phyloP scores from a whole-genome alignment of 2,888 invertebrate genomes.

The Lithophane semibrunnea region DNA sequence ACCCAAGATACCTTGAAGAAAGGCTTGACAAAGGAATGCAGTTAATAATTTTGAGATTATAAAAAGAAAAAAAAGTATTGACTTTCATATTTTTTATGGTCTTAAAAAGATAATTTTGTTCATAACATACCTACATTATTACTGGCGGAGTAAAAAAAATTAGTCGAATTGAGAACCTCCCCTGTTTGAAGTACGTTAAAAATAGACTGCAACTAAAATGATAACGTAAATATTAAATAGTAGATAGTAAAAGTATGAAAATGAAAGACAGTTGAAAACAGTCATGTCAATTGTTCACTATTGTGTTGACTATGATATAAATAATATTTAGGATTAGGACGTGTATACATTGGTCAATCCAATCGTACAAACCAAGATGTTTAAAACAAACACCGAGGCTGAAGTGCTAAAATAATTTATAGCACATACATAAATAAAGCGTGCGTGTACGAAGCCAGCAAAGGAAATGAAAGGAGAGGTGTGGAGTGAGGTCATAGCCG shows the following conservation, averaged over 20 bases:
- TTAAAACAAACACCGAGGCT: constrained; percentile 30
- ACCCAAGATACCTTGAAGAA: background rate
- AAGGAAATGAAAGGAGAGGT: constrained; percentile 62
- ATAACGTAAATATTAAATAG: background rate
- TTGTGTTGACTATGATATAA: no score
- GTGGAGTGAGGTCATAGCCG: constrained; percentile 54
- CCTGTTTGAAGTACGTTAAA: no score
- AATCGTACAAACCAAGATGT: constrained; percentile 15
- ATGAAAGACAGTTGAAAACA: background rate
- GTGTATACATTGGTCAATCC: background rate
- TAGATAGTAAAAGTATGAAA: background rate
- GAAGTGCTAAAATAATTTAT: constrained; percentile 60
- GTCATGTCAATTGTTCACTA: background rate
- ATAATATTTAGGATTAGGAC: background rate
- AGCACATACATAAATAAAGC: constrained; percentile 51
- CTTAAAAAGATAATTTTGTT: no score
- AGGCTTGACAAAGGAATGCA: background rate
- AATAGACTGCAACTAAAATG: background rate
- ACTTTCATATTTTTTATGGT: background rate
- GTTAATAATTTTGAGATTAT: constrained; percentile 2
- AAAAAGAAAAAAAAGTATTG: background rate
- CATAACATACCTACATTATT: no score
- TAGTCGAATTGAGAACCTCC: no score
- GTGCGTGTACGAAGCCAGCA: constrained; percentile 58
- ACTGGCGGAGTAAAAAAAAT: no score